Evolutionary conservation across 2,797 vertebrate genomes (phyloP).

Genomic region (Sphenodon punctatus): DNA sequence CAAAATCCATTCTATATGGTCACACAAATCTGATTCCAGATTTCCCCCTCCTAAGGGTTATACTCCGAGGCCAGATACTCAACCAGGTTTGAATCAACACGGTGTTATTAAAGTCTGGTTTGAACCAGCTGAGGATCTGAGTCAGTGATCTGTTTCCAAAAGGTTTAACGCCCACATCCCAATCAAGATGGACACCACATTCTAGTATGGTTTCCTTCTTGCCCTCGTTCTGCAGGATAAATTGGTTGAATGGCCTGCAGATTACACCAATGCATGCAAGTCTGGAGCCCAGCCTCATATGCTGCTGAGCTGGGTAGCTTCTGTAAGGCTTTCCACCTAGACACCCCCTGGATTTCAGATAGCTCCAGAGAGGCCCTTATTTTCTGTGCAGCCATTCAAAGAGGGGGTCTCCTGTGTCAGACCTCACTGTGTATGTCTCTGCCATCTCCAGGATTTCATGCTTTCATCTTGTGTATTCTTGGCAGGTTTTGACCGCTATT

Average conservation of each 20-base stretch:
- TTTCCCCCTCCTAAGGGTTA: background rate
- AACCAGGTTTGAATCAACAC: background rate
- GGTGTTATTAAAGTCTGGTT: background rate
- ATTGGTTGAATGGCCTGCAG: background rate
- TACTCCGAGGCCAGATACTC: background rate
- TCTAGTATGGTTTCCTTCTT: background rate
- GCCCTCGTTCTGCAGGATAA: background rate
- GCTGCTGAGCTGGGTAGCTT: background rate
- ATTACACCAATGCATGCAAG: background rate
- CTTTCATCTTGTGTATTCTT: background rate
- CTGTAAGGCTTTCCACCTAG: no score
- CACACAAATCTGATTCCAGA: background rate
- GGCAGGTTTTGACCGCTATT: slow-evolving; percentile 93
- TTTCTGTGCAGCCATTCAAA: background rate
- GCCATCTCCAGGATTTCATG: background rate
- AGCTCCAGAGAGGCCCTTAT: background rate
- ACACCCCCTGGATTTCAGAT: background rate
- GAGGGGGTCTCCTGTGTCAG: background rate
- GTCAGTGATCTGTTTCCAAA: background rate
- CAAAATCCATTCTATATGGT: background rate
- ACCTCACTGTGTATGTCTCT: rapidly evolving
- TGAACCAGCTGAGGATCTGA: background rate
- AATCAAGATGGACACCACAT: background rate
- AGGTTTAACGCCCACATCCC: background rate
- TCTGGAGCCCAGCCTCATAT: background rate